A percentile compares a stretch with the other conserved stretches of the same genome.
Conservation (phyloP, 2,888 invertebrate genomes). For the Strigamia maritima region DNA sequence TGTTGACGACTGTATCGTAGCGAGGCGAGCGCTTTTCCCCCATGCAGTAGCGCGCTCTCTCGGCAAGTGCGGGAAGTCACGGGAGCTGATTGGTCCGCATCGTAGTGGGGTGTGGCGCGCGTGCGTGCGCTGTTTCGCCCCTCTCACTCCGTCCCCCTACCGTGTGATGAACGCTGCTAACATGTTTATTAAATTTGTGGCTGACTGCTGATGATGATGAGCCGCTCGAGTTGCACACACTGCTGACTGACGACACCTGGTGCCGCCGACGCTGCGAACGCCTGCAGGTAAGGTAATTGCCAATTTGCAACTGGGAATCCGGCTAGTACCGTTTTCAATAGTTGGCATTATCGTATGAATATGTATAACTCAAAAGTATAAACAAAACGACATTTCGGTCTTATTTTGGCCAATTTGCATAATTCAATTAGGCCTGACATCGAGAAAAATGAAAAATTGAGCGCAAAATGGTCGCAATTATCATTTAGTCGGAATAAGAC, state of each 20-base stretch:
- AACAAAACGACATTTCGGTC: background rate
- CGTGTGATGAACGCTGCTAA: slow-evolving; percentile 23
- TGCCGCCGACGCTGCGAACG: slow-evolving; percentile 15
- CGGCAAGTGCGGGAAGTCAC: background rate
- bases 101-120: slow-evolving; percentile 8
- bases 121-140: slow-evolving; percentile 9
- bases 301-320: background rate
- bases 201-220: slow-evolving; percentile 23
- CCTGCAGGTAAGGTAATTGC: slow-evolving; percentile 23
- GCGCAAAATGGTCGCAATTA: background rate
- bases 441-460: no score
- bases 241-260: slow-evolving; percentile 19
- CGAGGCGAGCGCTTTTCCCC: background rate
- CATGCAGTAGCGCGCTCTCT: background rate
- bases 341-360: background rate
- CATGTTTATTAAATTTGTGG: slow-evolving; percentile 23
- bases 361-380: background rate
- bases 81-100: slow-evolving; percentile 19
- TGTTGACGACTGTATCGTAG: background rate
- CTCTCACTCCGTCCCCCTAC: background rate
- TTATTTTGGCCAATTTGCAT: no score
- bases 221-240: slow-evolving; percentile 23
- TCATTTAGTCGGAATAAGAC: background rate
- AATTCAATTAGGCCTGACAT: no score
- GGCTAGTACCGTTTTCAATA: background rate